Evolutionary conservation across 2,888 invertebrate genomes (phyloP).

Genomic region (Blastobasis lacticolella): DNA sequence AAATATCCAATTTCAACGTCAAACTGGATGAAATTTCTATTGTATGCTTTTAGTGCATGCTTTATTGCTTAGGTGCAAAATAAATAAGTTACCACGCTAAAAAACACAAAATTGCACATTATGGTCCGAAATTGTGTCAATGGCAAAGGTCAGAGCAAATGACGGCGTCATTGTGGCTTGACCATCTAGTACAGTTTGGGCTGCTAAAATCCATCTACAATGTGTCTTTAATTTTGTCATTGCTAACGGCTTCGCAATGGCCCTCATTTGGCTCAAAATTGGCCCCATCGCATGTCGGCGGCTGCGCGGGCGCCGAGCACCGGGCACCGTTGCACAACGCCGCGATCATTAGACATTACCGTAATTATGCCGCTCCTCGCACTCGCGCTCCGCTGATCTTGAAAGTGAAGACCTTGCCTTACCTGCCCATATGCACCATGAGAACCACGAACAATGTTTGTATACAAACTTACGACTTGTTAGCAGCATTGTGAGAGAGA

Average conservation of each 20-base stretch:
- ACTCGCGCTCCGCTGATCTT: conserved; percentile 70
- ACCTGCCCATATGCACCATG: conserved; percentile 40
- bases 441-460: conserved; percentile 54
- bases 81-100: too few relatives aligned
- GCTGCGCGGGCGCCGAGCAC: conserved; percentile 13
- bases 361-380: conserved; percentile 61
- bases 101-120: too few relatives aligned
- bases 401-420: conserved; percentile 68
- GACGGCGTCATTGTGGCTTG: background rate
- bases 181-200: too few relatives aligned
- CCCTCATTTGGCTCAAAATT: conserved; percentile 35
- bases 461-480: conserved; percentile 32
- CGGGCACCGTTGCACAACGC: conserved; percentile 49
- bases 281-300: conserved; percentile 45
- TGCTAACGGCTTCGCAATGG: conserved; percentile 21
- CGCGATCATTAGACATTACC: conserved; percentile 36
- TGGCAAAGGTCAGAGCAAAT: too few relatives aligned
- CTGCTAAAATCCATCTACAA: too few relatives aligned
- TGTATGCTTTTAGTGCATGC: too few relatives aligned
- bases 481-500: background rate
- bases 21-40: background rate
- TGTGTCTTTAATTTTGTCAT: background rate
- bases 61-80: too few relatives aligned
- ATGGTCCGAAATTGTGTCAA: too few relatives aligned
- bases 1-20: background rate